Conservation (phyloP, 2,113 vertebrate species). For the Sterrhoptilus dennistouni region DNA sequence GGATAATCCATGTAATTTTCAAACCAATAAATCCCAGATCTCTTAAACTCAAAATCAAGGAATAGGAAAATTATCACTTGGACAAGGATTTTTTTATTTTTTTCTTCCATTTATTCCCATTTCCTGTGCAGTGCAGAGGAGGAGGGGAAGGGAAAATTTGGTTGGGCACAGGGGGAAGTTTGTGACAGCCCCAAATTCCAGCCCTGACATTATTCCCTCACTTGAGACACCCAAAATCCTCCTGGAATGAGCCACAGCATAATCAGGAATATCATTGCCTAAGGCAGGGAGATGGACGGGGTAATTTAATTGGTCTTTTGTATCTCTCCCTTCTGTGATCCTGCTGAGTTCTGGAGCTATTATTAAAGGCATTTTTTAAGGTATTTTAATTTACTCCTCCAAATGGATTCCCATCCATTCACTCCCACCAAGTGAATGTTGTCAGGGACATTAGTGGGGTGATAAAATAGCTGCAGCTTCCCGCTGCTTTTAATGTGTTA, state of each 20-base stretch:
- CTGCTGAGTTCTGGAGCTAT: conserved; percentile 5
- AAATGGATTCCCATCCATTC: conserved; percentile 60
- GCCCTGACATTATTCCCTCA: not conserved
- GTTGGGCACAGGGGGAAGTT: not conserved
- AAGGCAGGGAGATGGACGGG: conserved; percentile 43
- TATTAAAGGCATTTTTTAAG: conserved; percentile 70
- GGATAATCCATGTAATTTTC: not conserved
- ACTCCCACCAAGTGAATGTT: conserved; percentile 42
- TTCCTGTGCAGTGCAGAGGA: accelerated
- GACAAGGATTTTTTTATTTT: not conserved
- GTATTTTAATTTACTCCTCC: conserved; percentile 67
- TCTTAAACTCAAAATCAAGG: not conserved
- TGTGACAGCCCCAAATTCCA: not conserved
- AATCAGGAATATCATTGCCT: not conserved
- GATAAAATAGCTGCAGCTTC: conserved; percentile 60
- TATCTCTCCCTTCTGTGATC: conserved; percentile 20
- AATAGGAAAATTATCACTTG: not conserved
- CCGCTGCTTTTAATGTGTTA: conserved; percentile 37
- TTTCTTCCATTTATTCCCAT: not conserved
- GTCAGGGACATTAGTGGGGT: conserved; percentile 60
- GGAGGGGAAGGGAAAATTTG: not conserved
- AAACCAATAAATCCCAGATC: not conserved
- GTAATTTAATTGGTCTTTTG: conserved; percentile 35
- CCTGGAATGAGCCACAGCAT: not conserved
- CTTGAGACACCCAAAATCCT: not conserved